Conservation (phyloP, 30 jellyfish, hydroid and myxozoan species). For the Hydractinia echinata region DNA sequence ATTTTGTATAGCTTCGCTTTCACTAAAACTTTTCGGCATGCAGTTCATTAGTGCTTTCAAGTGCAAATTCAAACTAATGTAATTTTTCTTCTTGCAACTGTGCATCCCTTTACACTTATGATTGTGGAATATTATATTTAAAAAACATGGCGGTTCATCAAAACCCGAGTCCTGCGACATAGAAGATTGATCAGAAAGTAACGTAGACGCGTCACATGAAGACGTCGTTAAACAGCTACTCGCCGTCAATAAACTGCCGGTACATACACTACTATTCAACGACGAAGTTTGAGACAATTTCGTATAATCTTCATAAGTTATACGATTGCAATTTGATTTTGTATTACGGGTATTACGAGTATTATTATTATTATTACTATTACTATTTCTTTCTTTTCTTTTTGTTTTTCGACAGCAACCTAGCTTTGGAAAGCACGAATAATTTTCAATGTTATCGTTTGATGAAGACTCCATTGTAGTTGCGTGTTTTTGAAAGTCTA, state of each 20-base stretch:
- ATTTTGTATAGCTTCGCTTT: conserved; percentile 38
- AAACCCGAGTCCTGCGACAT: conserved; percentile 24
- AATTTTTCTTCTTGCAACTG: conserved; percentile 53
- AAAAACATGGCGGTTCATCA: conserved; percentile 61
- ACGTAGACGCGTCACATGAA: not conserved
- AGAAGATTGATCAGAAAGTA: not conserved
- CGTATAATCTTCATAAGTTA: not conserved
- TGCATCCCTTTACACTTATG: conserved; percentile 71
- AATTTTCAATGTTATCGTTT: not conserved
- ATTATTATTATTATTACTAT: not conserved
- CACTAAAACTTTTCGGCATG: conserved; percentile 77
- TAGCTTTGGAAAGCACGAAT: conserved; percentile 2
- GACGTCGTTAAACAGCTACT: not conserved
- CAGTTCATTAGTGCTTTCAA: conserved; percentile 58
- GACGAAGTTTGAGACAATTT: conserved; percentile 9
- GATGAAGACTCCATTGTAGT: not conserved
- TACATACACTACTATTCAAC: not conserved
- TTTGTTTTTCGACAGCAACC: conserved; percentile 6
- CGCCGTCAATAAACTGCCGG: not conserved
- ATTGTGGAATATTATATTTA: conserved; percentile 56
- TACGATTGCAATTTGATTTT: too few species aligned
- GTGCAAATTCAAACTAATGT: conserved; percentile 65
- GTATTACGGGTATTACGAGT: not conserved
- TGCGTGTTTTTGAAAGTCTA: not conserved
- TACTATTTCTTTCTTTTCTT: not conserved